Evolutionary conservation across 2,113 vertebrate genomes (phyloP).

Genomic region (Pyxicephalus adspersus): DNA sequence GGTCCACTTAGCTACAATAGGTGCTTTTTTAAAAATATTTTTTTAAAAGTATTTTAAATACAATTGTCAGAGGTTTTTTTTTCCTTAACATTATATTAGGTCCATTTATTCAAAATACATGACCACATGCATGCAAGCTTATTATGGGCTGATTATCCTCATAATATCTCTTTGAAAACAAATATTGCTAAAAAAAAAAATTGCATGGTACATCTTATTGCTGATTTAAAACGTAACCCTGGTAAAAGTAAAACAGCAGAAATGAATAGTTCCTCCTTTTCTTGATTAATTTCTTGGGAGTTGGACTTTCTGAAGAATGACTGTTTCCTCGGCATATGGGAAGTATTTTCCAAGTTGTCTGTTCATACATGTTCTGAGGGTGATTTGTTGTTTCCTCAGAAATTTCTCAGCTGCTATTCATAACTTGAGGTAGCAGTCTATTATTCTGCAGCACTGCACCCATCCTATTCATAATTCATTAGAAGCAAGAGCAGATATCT

Average conservation of each 20-base stretch:
- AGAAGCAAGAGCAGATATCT: background rate
- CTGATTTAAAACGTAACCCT: conserved; percentile 41
- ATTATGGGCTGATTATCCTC: conserved; percentile 10
- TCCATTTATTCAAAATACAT: conserved; percentile 8
- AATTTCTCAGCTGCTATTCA: conserved; percentile 48
- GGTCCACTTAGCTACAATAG: too few species aligned
- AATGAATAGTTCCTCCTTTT: conserved; percentile 36
- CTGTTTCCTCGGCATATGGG: conserved; percentile 53
- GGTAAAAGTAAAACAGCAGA: conserved; percentile 42
- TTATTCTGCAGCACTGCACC: conserved; percentile 30
- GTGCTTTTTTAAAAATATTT: too few species aligned
- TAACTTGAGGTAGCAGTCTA: conserved; percentile 37
- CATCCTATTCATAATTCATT: conserved; percentile 33
- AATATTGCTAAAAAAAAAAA: conserved; percentile 30
- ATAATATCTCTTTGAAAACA: conserved; percentile 24
- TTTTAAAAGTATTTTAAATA: too few species aligned
- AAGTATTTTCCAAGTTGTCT: conserved; percentile 52
- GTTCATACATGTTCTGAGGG: conserved; percentile 45
- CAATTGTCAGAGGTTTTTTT: background rate
- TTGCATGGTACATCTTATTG: conserved; percentile 45
- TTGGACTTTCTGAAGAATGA: conserved; percentile 36
- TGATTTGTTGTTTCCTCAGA: conserved; percentile 53
- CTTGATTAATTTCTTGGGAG: conserved; percentile 45
- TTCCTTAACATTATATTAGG: background rate
- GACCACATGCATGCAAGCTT: conserved; percentile 18